These are phyloP conservation scores for Dynastes hyllus DNA, from an alignment of 2,888 invertebrate species.

Conservation along the genomic window DNA sequence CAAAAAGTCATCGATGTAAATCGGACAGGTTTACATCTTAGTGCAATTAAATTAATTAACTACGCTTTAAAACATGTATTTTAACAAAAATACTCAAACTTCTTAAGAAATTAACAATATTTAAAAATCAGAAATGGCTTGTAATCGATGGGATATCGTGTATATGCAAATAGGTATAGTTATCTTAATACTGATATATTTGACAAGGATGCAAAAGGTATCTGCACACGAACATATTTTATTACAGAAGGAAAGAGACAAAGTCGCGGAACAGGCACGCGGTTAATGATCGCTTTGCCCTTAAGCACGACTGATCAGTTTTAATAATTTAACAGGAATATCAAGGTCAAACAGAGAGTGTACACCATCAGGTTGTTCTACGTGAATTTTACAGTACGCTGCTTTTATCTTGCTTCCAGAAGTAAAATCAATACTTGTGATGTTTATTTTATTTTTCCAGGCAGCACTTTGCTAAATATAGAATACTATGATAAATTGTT, in stretches of 20 bases:
- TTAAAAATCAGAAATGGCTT: no score
- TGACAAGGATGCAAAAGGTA: neutral
- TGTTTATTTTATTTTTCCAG: no score
- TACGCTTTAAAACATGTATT: no score
- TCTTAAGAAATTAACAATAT: no score
- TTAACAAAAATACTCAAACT: no score
- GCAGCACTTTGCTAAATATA: no score
- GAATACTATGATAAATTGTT: no score
- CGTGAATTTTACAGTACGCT: constrained; percentile 10
- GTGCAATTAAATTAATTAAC: no score
- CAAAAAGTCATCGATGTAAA: no score
- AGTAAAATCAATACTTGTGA: no score
- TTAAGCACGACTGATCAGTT: constrained; percentile 41
- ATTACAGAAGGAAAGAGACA: constrained; percentile 27
- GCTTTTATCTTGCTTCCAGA: constrained; percentile 12
- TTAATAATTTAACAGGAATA: constrained; percentile 40
- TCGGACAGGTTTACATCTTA: no score
- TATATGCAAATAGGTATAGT: constrained; percentile 7
- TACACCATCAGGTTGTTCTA: constrained; percentile 16
- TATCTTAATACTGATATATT: constrained; percentile 13
- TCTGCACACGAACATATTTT: constrained; percentile 1
- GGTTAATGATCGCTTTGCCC: constrained; percentile 39
- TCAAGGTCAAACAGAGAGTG: constrained; percentile 39
- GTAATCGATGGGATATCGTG: neutral
- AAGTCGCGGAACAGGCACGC: constrained; percentile 27